Evolutionary conservation across 2,888 invertebrate species (phyloP).

Genomic region (Diaperis boleti): DNA sequence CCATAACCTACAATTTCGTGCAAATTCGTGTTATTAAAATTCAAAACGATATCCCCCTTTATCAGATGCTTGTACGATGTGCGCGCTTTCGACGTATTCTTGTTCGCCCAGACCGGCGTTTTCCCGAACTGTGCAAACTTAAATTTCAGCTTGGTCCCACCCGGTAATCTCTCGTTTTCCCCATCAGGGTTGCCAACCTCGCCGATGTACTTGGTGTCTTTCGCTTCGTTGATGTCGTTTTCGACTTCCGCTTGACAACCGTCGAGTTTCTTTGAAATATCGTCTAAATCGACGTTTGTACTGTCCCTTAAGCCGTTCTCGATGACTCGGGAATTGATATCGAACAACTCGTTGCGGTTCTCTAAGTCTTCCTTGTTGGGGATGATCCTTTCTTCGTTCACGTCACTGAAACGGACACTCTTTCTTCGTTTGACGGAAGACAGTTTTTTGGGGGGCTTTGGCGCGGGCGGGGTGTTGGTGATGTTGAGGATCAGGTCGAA

Average conservation of each 20-base stretch:
- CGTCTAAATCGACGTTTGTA: conserved; percentile 53
- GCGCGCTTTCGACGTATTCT: conserved; percentile 50
- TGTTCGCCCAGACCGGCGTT: conserved; percentile 47
- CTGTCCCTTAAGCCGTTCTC: conserved; percentile 43
- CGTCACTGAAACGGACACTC: conserved; percentile 55
- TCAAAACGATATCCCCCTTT: conserved; percentile 60
- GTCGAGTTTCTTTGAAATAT: conserved; percentile 60
- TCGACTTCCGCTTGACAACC: conserved; percentile 63
- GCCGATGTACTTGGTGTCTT: conserved; percentile 47
- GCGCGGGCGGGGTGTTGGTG: conserved; percentile 49
- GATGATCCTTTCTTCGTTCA: conserved; percentile 58
- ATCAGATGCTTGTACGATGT: conserved; percentile 61
- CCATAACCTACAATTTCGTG: conserved; percentile 61
- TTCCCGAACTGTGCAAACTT: conserved; percentile 55
- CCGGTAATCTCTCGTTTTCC: conserved; percentile 52
- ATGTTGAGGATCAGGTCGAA: conserved; percentile 56
- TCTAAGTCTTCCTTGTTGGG: conserved; percentile 53
- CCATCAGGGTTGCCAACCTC: conserved; percentile 56
- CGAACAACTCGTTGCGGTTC: conserved; percentile 46
- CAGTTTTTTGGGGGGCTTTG: conserved; percentile 16
- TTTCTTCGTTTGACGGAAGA: conserved; percentile 21
- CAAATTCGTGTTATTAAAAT: conserved; percentile 60
- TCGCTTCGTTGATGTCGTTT: conserved; percentile 60
- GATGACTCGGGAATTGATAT: conserved; percentile 47
- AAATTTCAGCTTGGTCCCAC: conserved; percentile 58